These are phyloP conservation scores for Chrysoperla carnea DNA, from an alignment of 1,140 invertebrate species.

Conservation along the genomic window DNA sequence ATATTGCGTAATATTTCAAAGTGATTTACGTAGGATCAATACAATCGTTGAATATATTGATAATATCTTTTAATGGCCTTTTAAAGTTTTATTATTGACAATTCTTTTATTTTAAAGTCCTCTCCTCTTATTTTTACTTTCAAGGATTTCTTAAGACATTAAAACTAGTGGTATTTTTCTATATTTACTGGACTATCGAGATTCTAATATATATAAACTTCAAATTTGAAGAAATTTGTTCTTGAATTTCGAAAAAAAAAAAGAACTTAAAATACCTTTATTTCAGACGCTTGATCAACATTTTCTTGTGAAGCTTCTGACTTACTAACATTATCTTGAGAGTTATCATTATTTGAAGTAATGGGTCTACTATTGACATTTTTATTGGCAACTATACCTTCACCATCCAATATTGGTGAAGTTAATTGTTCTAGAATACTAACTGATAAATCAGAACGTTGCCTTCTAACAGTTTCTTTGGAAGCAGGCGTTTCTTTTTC, in stretches of 20 bases:
- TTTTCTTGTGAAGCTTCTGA: conserved; percentile 18
- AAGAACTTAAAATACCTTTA: conserved; percentile 1
- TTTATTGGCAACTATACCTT: conserved; percentile 3
- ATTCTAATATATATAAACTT: too few species aligned
- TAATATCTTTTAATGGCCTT: too few species aligned
- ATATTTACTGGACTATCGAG: too few species aligned
- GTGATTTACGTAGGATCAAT: too few species aligned
- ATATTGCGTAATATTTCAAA: too few species aligned
- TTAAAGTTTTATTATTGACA: too few species aligned
- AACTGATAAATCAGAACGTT: conserved; percentile 38
- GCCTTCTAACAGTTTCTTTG: conserved; percentile 34
- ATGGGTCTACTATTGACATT: conserved; percentile 14
- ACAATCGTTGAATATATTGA: too few species aligned
- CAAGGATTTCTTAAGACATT: too few species aligned
- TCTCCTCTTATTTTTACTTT: too few species aligned
- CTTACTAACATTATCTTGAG: conserved; percentile 18
- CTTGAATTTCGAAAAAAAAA: not conserved
- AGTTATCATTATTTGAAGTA: conserved; percentile 18
- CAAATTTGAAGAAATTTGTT: too few species aligned
- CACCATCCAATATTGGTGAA: conserved; percentile 37
- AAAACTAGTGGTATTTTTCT: too few species aligned
- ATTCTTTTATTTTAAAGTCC: too few species aligned
- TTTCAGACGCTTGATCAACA: conserved; percentile 8
- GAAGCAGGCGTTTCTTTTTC: conserved; percentile 35
- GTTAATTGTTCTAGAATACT: conserved; percentile 46